These are phyloP conservation scores for Standfussiana lucernea DNA, from an alignment of 2,888 invertebrate species.

Conservation along the genomic window DNA sequence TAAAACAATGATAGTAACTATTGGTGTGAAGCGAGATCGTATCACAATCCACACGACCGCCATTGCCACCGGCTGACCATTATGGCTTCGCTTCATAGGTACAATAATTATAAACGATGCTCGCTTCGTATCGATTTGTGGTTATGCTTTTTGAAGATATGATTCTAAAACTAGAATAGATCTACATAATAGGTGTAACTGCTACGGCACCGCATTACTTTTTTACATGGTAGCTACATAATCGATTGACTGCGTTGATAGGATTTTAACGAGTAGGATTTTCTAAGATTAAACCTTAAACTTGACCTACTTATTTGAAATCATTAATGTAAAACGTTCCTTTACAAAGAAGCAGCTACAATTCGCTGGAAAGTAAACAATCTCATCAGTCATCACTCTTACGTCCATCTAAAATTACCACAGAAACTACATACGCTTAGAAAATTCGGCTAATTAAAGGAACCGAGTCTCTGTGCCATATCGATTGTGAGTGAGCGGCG, in stretches of 20 bases:
- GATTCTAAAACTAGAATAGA: constrained; percentile 36
- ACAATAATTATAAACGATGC: constrained; percentile 79
- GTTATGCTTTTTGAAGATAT: constrained; percentile 56
- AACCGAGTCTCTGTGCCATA: constrained; percentile 59
- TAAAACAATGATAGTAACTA: constrained; percentile 78
- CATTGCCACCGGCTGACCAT: constrained; percentile 73
- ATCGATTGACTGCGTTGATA: not conserved
- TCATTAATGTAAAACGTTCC: not conserved
- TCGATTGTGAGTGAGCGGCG: constrained; percentile 77
- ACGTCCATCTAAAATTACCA: constrained; percentile 34
- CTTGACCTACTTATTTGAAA: not conserved
- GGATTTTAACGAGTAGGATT: not conserved
- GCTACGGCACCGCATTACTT: not conserved
- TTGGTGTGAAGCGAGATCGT: constrained; percentile 76
- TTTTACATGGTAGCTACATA: not conserved
- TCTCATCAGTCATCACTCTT: constrained; percentile 43
- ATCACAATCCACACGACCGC: constrained; percentile 74
- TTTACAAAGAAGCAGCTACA: constrained; percentile 13
- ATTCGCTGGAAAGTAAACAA: constrained; percentile 36
- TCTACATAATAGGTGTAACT: not conserved
- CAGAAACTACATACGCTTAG: constrained; percentile 22
- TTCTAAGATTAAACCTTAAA: not conserved
- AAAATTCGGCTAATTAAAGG: constrained; percentile 48
- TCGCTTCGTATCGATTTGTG: constrained; percentile 77
- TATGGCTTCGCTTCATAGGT: constrained; percentile 83